Evolutionary conservation across 1,140 invertebrate genomes (phyloP).

Genomic region (Pseudomyrmex gracilis): DNA sequence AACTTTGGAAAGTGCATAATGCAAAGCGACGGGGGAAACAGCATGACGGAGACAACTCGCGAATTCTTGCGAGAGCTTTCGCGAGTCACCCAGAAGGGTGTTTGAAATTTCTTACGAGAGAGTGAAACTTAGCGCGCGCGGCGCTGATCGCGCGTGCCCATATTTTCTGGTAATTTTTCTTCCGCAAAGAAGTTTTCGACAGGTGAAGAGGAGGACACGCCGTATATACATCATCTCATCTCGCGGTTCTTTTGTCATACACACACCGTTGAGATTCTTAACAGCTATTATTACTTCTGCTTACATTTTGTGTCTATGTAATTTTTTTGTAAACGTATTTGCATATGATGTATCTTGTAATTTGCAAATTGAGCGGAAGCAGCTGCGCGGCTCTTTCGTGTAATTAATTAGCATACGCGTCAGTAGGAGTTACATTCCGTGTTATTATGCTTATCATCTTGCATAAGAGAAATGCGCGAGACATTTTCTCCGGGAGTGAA

Average conservation of each 20-base stretch:
- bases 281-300: neutral
- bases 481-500: conserved; percentile 27
- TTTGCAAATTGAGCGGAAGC: conserved; percentile 18
- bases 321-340: neutral
- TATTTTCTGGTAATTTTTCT: conserved; percentile 11
- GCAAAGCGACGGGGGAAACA: conserved; percentile 62
- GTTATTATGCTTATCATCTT: conserved; percentile 53
- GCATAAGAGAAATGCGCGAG: conserved; percentile 29
- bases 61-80: conserved; percentile 48
- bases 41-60: conserved; percentile 26
- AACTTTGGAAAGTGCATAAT: conserved; percentile 69
- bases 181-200: conserved; percentile 7
- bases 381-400: conserved; percentile 11
- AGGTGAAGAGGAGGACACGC: neutral
- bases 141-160: conserved; percentile 17
- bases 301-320: neutral
- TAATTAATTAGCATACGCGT: conserved; percentile 51
- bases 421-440: conserved; percentile 27
- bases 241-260: neutral
- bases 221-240: neutral
- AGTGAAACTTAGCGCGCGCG: conserved; percentile 39
- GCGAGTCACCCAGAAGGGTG: conserved; percentile 21
- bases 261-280: neutral
- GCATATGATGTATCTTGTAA: conserved; percentile 42
- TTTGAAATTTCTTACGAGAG: conserved; percentile 65